phyloP scores from a whole-genome alignment of 1,140 invertebrate species.

The Brevipalpus yothersi region DNA sequence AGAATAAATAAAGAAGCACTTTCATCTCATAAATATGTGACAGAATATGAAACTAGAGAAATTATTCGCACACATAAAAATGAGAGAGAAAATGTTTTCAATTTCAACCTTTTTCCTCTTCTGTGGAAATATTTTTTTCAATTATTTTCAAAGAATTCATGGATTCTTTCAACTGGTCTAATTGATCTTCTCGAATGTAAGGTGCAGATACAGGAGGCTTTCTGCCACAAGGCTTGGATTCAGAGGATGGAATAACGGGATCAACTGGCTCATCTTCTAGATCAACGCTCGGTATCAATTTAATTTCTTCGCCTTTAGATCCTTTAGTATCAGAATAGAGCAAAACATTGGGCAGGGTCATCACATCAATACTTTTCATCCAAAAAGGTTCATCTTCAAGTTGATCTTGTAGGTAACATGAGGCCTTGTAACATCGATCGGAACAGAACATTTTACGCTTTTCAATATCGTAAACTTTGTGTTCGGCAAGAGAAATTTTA shows the following conservation, averaged over 20 bases:
- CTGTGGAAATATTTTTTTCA: not conserved
- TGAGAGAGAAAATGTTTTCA: too few relatives aligned
- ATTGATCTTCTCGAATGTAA: not conserved
- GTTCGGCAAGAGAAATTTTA: not conserved
- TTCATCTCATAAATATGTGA: too few relatives aligned
- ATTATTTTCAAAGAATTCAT: not conserved
- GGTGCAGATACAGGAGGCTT: not conserved
- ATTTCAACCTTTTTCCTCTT: not conserved
- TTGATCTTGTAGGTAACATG: conserved; percentile 1
- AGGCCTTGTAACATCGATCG: not conserved
- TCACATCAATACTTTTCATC: not conserved
- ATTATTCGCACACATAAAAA: too few relatives aligned
- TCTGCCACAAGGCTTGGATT: not conserved
- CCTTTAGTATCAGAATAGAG: not conserved
- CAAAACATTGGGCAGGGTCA: not conserved
- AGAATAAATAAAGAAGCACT: too few relatives aligned
- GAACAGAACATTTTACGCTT: conserved; percentile 2
- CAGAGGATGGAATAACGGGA: too few relatives aligned
- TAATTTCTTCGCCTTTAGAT: not conserved
- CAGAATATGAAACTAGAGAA: too few relatives aligned
- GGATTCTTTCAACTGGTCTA: not conserved
- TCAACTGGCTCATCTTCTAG: not conserved
- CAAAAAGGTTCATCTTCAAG: conserved; percentile 4
- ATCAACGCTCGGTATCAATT: not conserved
- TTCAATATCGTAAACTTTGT: not conserved